These are phyloP conservation scores for Mus spretus DNA, from an alignment of 2,797 vertebrate genomes.

Conservation along the genomic window DNA sequence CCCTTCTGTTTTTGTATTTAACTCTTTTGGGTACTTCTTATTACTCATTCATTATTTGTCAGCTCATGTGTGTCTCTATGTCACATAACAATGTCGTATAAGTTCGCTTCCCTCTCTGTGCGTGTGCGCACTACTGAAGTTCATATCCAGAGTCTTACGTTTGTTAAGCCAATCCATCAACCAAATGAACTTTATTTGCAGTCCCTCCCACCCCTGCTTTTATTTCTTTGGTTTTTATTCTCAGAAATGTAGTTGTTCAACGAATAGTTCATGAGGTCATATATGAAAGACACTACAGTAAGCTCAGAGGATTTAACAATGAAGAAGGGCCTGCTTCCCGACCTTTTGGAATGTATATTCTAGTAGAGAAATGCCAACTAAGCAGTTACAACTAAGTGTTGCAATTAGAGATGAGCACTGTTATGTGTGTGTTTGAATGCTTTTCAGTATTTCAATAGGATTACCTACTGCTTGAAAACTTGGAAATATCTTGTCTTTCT, in stretches of 20 bases:
- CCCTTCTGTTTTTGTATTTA: neutral
- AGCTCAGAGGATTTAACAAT: neutral
- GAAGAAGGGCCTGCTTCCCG: neutral
- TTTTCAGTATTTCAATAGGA: slow-evolving; percentile 33
- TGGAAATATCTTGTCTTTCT: slow-evolving; percentile 43
- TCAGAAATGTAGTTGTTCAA: neutral
- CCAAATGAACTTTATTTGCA: slow-evolving; percentile 1
- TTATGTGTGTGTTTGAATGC: neutral
- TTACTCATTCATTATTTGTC: neutral
- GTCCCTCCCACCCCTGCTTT: neutral
- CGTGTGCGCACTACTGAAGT: neutral
- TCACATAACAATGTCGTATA: neutral
- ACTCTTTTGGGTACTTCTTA: neutral
- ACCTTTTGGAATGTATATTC: slow-evolving; percentile 1
- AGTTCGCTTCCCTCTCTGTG: neutral
- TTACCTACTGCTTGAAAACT: slow-evolving; percentile 10
- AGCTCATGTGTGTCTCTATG: neutral
- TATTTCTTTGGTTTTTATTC: neutral
- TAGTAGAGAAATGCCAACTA: slow-evolving; percentile 50
- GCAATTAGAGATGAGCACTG: slow-evolving; percentile 6
- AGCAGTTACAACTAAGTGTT: slow-evolving; percentile 45
- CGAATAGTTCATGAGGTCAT: neutral
- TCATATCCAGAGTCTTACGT: neutral
- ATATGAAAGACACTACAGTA: neutral
- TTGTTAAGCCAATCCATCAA: neutral